Base-by-base conservation (phyloP, 2,888 invertebrate genomes). In the Tubulanus polymorphus region DNA sequence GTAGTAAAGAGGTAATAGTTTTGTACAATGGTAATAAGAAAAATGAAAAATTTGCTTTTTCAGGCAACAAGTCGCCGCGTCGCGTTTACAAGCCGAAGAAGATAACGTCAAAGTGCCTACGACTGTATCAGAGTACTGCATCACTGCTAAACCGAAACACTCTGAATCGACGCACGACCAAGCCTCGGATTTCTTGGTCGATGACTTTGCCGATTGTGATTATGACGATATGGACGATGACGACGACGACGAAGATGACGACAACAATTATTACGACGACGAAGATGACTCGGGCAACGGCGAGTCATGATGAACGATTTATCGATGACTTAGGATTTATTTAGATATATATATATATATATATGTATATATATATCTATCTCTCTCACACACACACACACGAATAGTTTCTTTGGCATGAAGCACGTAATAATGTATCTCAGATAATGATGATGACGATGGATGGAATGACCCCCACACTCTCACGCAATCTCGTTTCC, bases 101-200 rank as follows among this genome's bases (percentile, higher is more conserved):
- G 99, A 99, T 81, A 94, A 94, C 64, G 93, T 99, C 63, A 89
- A 89, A 53, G 97, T 99, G 69, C 99, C 97, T 12, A 87, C 91
- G 69, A 99, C 99, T 2, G 83, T 97, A 76, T 97, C 99, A 83
- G 99, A 99, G 80, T 97, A 97, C 81, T 96, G 96, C 82, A 91
- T 97, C 75, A 83, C 82, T 61, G 90, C 92, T 47, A 88, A 89
- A 80, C 89, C 91, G 66, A 91, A 70, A 82, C 88, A 91, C 12
- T 86, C 87, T 67, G 89, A 91, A 71, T 73, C 41, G 15, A 20
- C 35, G n/a, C n/a, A 86, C 84, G 81, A 89, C 67, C 95, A 95
- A 79, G 90, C 93, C 87, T 91, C 92, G 65, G 96, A 95, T 80
- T 94, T 93, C 81, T 94, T 94, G 82, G 93, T 93, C 74, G 93